Evolutionary conservation across 1,140 invertebrate species (phyloP).

Genomic region (Zelostemma sp.): DNA sequence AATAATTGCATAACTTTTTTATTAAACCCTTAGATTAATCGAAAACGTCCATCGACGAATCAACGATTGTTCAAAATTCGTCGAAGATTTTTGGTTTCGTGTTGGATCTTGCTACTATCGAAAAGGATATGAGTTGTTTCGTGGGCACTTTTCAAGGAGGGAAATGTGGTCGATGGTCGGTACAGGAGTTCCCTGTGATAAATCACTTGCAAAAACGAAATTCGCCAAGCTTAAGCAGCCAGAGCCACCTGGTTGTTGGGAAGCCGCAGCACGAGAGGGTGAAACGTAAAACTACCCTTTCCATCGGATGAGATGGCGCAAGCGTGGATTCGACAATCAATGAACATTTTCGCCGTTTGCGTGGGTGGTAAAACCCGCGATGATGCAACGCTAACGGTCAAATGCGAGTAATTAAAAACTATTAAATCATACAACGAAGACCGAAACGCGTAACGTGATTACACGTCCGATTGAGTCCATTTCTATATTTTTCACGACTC

Average conservation of each 20-base stretch:
- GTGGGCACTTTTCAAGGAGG: too few relatives aligned
- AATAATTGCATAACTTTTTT: neutral
- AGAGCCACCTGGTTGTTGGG: constrained; percentile 48
- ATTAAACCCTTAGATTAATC: too few relatives aligned
- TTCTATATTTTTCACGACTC: neutral
- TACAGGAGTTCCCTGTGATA: constrained; percentile 40
- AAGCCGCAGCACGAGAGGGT: constrained; percentile 30
- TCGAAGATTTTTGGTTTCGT: neutral
- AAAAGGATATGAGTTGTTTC: too few relatives aligned
- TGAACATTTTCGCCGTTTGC: constrained; percentile 31
- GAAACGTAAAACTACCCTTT: constrained; percentile 47
- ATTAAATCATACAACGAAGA: constrained; percentile 24
- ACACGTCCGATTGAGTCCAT: constrained; percentile 22
- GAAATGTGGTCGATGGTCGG: constrained; percentile 32
- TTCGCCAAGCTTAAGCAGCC: constrained; percentile 45
- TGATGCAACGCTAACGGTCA: constrained; percentile 28
- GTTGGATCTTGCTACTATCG: neutral
- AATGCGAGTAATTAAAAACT: constrained; percentile 31
- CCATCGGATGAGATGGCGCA: constrained; percentile 47
- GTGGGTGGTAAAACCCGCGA: constrained; percentile 9
- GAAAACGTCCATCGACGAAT: neutral
- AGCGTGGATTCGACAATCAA: constrained; percentile 47
- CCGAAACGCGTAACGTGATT: constrained; percentile 27
- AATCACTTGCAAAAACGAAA: constrained; percentile 37
- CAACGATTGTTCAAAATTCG: neutral